Evolutionary conservation across 2,797 vertebrate genomes (phyloP).

Genomic region (Danio albolineatus): DNA sequence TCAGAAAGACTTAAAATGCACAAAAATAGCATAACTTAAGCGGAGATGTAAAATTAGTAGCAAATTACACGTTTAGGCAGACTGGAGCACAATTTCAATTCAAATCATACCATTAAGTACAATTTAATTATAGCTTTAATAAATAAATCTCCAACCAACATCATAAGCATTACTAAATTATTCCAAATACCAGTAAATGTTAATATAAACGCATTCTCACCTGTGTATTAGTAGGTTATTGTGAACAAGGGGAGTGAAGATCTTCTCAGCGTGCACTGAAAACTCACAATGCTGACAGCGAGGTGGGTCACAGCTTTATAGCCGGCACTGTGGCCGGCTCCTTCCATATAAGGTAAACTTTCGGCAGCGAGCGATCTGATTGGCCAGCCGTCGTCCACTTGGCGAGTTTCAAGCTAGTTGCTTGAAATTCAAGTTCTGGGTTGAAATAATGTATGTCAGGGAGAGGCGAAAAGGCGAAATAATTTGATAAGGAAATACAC

Average conservation of each 20-base stretch:
- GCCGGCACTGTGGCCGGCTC: slow-evolving; percentile 76
- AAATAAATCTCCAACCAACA: neutral
- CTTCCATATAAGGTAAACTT: slow-evolving; percentile 97
- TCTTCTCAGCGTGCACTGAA: slow-evolving; percentile 43
- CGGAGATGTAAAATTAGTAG: neutral
- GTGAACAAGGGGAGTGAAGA: neutral
- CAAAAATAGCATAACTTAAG: neutral
- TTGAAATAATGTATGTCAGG: slow-evolving; percentile 32
- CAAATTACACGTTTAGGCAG: neutral
- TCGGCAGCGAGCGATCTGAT: slow-evolving; percentile 82
- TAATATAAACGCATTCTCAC: slow-evolving; percentile 64
- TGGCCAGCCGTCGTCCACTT: slow-evolving; percentile 79
- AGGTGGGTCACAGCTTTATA: slow-evolving; percentile 78
- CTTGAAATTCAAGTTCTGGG: slow-evolving; percentile 68
- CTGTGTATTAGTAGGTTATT: slow-evolving; percentile 68
- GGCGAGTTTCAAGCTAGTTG: slow-evolving; percentile 77
- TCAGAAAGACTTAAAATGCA: rapidly evolving
- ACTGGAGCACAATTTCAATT: neutral
- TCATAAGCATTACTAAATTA: neutral
- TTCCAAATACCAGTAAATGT: neutral
- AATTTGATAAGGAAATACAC: neutral
- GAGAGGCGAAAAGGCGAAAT: slow-evolving; percentile 52
- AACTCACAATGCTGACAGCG: slow-evolving; percentile 7
- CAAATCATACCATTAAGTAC: neutral
- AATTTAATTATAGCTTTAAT: neutral